These are phyloP conservation scores for Phalanger gymnotis DNA, from an alignment of 2,797 vertebrate species.

Conservation along the genomic window DNA sequence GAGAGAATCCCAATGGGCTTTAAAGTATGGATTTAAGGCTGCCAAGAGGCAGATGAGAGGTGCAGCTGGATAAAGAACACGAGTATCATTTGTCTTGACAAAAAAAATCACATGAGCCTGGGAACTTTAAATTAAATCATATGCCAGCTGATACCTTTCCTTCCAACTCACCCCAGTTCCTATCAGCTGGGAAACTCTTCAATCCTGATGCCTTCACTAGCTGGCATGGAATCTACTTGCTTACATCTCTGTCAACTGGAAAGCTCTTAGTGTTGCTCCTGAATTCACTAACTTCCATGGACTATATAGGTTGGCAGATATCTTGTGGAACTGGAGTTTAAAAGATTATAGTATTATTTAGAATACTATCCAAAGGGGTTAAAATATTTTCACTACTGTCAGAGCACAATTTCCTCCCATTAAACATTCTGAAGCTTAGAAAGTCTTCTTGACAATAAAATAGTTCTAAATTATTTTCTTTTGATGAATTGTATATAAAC, in stretches of 20 bases:
- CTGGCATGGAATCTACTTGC: not conserved
- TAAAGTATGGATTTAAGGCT: not conserved
- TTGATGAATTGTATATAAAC: not conserved
- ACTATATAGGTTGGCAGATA: too few species aligned
- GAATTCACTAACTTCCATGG: too few species aligned
- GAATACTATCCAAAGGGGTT: too few species aligned
- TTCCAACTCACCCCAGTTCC: not conserved
- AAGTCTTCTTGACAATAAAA: slow-evolving; percentile 7
- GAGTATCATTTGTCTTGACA: not conserved
- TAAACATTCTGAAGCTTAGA: not conserved
- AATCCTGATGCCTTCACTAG: not conserved
- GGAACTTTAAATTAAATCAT: too few species aligned
- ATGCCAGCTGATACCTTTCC: too few species aligned
- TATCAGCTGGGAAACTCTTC: not conserved
- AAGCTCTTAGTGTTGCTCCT: not conserved
- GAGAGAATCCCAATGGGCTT: not conserved
- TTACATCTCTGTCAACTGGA: not conserved
- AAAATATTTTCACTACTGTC: not conserved
- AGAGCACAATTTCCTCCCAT: not conserved
- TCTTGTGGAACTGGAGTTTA: too few species aligned
- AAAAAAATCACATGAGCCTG: not conserved
- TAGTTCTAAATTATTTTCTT: not conserved
- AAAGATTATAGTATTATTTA: too few species aligned
- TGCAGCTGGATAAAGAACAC: not conserved
- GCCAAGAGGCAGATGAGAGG: too few species aligned